These are phyloP conservation scores for Drosophila kanekoi DNA, from an alignment of 2,888 invertebrate species.

Conservation along the genomic window DNA sequence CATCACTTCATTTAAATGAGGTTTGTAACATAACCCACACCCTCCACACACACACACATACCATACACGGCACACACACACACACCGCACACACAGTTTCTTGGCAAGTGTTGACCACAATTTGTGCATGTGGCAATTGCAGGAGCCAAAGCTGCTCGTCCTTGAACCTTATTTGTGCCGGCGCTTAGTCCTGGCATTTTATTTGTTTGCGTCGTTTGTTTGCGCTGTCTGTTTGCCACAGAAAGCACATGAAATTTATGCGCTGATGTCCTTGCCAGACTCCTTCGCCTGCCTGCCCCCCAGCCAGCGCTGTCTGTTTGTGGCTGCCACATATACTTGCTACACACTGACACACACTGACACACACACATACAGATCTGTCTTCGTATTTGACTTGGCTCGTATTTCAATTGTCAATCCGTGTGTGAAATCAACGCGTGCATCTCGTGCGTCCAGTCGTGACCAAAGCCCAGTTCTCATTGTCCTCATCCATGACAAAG, in stretches of 20 bases:
- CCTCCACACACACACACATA: slow-evolving; percentile 9
- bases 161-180: slow-evolving; percentile 64
- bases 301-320: slow-evolving; percentile 8
- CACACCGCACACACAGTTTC: slow-evolving; percentile 12
- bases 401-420: slow-evolving; percentile 64
- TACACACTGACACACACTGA: slow-evolving; percentile 1
- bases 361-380: slow-evolving; percentile 6
- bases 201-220: slow-evolving; percentile 60
- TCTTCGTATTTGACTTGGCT: slow-evolving; percentile 52
- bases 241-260: slow-evolving; percentile 66
- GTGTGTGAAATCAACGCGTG: slow-evolving; percentile 43
- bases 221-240: slow-evolving; percentile 53
- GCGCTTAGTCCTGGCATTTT: slow-evolving; percentile 56
- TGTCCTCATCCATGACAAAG: slow-evolving; percentile 6
- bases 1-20: slow-evolving; percentile 59
- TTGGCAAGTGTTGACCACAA: slow-evolving; percentile 68
- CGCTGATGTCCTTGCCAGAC: slow-evolving; percentile 40
- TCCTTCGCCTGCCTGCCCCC: neutral
- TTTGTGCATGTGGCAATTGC: slow-evolving; percentile 72
- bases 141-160: slow-evolving; percentile 37
- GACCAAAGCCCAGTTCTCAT: slow-evolving; percentile 16
- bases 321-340: slow-evolving; percentile 20
- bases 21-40: slow-evolving; percentile 39
- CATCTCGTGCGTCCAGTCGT: slow-evolving; percentile 14
- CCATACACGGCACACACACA: slow-evolving; percentile 21